Evolutionary conservation across 1,140 invertebrate species (phyloP), one percentile per base, ranked within the genome.

Genomic region (Zaprionus nigranus): DNA sequence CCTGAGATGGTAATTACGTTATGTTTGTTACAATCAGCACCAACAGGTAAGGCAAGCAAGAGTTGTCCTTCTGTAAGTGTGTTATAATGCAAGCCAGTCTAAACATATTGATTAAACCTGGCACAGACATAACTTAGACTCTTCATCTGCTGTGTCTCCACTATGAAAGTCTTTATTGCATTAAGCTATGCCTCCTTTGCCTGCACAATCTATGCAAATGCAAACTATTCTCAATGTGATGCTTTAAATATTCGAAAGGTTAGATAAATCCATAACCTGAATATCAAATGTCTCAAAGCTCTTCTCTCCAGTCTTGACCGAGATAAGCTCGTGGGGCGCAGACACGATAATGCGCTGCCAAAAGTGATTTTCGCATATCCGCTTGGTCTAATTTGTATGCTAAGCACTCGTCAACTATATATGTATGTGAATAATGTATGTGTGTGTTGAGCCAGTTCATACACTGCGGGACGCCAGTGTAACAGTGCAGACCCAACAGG

Each of bases 281-380:
- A 43, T 43, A 43, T 43, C 15, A 43, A 43, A 46, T 46, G 6
- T 2, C 40, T 46, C 2, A n/a, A 11, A 46, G 40, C n/a, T 46
- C 40, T 17, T 46, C n/a, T 17, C 40, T n/a, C 0, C 5, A 22
- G 20, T 24, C 46, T 24, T 13, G 20, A 24, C 46, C 46, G 12
- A 24, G 46, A 24, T 75, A 72, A 58, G 40, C 22, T 34, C 15
- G 30, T 7, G 74, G 24, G 62, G 65, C 69, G 74, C 68, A 78
- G 75, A 90, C 75, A 84, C 78, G 81, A 90, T 84, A 88, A 88
- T 78, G 75, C 78, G 67, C 61, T 77, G 75, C 81, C 77, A 90
- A 90, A 88, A 88, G 81, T 85, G 85, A 88, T 88, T 88, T 88
- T 88, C 81, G 81, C 79, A 90, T 90, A 81, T 79, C 85, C 85